These are phyloP conservation scores for Chaenodraco wilsoni DNA, from an alignment of 2,797 vertebrate genomes.

Conservation along the genomic window DNA sequence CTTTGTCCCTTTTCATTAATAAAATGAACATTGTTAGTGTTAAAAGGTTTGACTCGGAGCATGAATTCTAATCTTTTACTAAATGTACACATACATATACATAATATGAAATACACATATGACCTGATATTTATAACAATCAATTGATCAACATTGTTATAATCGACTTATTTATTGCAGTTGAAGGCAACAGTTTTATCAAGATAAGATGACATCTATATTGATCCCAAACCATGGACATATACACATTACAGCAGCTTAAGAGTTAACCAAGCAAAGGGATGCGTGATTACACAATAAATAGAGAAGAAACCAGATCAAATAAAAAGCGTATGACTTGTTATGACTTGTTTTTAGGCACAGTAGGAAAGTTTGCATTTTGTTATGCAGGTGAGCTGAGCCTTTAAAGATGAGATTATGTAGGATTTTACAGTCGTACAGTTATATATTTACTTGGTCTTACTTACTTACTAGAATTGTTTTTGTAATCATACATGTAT, in stretches of 20 bases:
- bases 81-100: too few relatives aligned
- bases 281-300: too few relatives aligned
- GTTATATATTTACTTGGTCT: background rate
- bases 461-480: background rate
- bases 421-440: background rate
- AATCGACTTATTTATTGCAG: background rate
- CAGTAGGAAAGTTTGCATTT: background rate
- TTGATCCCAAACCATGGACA: too few relatives aligned
- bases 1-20: background rate
- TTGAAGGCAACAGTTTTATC: background rate
- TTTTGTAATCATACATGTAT: background rate
- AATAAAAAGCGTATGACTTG: too few relatives aligned
- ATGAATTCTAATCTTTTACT: background rate
- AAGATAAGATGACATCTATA: too few relatives aligned
- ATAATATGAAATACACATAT: too few relatives aligned
- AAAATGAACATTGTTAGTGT: background rate
- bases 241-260: too few relatives aligned
- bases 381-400: background rate
- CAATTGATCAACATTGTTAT: too few relatives aligned
- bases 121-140: too few relatives aligned
- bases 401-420: conserved; percentile 2
- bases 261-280: too few relatives aligned
- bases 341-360: background rate
- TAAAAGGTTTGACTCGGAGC: background rate
- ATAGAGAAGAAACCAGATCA: too few relatives aligned